Evolutionary conservation across 2,888 invertebrate species (phyloP), one percentile per base, ranked within the genome.

Genomic region (Danaus chrysippus): DNA sequence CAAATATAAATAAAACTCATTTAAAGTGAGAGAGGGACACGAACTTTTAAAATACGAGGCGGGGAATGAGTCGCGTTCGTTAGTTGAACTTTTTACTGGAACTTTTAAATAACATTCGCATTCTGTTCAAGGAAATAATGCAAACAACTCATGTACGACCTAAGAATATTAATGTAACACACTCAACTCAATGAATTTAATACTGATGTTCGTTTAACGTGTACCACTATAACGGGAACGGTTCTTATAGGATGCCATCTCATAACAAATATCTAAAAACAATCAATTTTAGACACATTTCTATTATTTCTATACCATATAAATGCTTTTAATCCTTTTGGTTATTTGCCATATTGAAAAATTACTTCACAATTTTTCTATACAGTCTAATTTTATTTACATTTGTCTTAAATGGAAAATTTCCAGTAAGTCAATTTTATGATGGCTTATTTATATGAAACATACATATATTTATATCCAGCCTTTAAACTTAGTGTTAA

Each of bases 1-100:
- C 42, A 53, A 58, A 58, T 58, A 53, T 58, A 58, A 58, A 58
- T 58, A 58, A 53, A 58, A 58, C 53, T 58, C 53, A n/a, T 58
- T 58, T 58, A 53, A 58, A 42, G 42, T 58, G 42, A 58, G 53
- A 58, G 53, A 49, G 17, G 58, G 49, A 49, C 49, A 58, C 17
- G 12, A 58, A 58, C 53, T 53, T 58, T 58, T 58, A 58, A 58
- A 58, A 58, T 58, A 42, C 58, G 42, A 42, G 53, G 58, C 53
- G 58, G 19, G 53, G 52, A 53, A 58, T 58, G 58, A 58, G 58
- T 58, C 53, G 52, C 42, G 53, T 58, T 58, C 53, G 58, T 58
- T 58, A 58, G 58, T 58, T 58, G 42, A 58, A 58, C 58, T 58
- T 58, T 58, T 58, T 53, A n/a, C 49, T 53, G 42, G 19, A 58